Conservation (phyloP, 2,113 vertebrate species). For the Carollia perspicillata region DNA sequence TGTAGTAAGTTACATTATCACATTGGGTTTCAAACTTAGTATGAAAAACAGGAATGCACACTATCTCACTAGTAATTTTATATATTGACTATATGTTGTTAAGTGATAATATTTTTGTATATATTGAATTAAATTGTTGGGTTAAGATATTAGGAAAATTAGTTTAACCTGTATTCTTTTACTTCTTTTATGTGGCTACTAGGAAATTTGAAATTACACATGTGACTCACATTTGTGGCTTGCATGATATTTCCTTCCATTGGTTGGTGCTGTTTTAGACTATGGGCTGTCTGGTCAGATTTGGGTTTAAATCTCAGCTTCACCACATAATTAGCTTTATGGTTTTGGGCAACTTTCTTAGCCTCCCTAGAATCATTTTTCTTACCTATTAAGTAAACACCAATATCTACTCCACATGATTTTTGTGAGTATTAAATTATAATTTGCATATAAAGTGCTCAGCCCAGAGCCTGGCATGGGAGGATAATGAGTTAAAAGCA, state of each 20-base stretch:
- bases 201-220: neutral
- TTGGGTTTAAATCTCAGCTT: neutral
- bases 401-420: neutral
- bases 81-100: neutral
- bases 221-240: neutral
- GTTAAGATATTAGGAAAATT: neutral
- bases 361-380: neutral
- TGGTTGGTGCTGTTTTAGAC: neutral
- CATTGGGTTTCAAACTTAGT: neutral
- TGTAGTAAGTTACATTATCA: neutral
- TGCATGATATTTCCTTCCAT: neutral
- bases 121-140: neutral
- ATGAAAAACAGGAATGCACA: neutral
- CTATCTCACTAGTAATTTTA: neutral
- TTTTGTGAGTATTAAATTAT: neutral
- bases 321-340: neutral
- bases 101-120: neutral
- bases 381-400: neutral
- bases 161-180: neutral
- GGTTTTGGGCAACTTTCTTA: neutral
- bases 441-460: neutral
- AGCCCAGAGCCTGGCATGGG: neutral
- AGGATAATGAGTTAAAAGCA: neutral
- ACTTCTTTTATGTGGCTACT: neutral
- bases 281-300: neutral